phyloP scores from a whole-genome alignment of 2,797 vertebrate species.

The Rhyacichthys aspro region DNA sequence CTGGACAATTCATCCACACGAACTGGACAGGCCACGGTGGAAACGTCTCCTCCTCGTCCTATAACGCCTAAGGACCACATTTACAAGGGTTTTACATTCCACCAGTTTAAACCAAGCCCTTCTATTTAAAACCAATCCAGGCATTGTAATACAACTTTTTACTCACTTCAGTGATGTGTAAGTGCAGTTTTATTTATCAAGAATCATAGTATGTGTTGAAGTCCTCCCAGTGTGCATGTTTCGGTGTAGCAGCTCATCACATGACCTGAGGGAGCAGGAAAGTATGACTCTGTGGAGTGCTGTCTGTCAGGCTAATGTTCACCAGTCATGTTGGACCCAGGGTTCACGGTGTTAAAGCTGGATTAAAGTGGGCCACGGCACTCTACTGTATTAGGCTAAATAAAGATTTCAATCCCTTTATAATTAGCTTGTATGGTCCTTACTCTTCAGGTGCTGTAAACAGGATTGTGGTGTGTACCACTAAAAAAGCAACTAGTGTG shows the following conservation, averaged over 20 bases:
- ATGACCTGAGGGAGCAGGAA: constrained; percentile 8
- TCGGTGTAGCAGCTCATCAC: constrained; percentile 13
- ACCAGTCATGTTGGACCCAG: constrained; percentile 40
- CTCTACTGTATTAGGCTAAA: constrained; percentile 80
- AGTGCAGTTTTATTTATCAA: constrained; percentile 65
- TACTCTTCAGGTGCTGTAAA: constrained; percentile 55
- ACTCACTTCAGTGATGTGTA: constrained; percentile 30
- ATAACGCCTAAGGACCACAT: constrained; percentile 84
- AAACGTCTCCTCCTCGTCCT: constrained; percentile 91
- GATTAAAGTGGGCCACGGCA: constrained; percentile 74
- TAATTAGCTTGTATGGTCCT: constrained; percentile 75
- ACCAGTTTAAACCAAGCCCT: constrained; percentile 19
- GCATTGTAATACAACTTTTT: constrained; percentile 27
- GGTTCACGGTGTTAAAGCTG: constrained; percentile 66
- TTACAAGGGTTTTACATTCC: constrained; percentile 58
- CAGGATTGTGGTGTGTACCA: constrained; percentile 44
- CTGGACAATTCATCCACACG: constrained; percentile 89
- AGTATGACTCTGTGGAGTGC: constrained; percentile 12
- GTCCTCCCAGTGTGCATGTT: constrained; percentile 26
- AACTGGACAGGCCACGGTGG: constrained; percentile 97
- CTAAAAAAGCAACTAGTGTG: constrained; percentile 27
- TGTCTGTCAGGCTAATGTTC: constrained; percentile 27
- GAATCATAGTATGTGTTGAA: constrained; percentile 46
- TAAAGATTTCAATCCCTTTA: constrained; percentile 84
- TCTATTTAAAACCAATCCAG: constrained; percentile 23